These are phyloP conservation scores for Oscheius sp. DNA, from an alignment of 2,888 invertebrate genomes.

Conservation along the genomic window DNA sequence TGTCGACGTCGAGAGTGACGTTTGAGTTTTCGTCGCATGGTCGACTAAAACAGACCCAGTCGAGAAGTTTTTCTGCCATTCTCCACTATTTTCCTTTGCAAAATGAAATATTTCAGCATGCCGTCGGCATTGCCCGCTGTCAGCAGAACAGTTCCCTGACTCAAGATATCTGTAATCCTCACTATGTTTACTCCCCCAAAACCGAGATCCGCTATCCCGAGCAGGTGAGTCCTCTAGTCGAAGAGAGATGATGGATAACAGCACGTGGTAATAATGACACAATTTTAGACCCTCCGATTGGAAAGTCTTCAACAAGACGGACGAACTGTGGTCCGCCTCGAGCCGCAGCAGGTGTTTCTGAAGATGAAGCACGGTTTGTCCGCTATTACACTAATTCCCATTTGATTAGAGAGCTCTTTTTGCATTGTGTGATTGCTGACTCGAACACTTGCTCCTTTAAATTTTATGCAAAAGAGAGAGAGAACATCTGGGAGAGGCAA, in stretches of 20 bases:
- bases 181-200: conserved; percentile 65
- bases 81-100: background rate
- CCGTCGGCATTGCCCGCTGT: conserved; percentile 54
- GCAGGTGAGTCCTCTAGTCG: conserved; percentile 48
- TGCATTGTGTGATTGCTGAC: background rate
- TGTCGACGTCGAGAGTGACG: too few species aligned
- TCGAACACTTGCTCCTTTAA: background rate
- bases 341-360: conserved; percentile 67
- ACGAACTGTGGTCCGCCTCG: conserved; percentile 60
- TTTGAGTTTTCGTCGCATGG: too few species aligned
- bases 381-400: background rate
- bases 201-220: conserved; percentile 59
- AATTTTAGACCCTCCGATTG: conserved; percentile 62
- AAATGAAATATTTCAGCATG: conserved; percentile 46
- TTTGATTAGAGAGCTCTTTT: conserved; percentile 12
- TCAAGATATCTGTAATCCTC: conserved; percentile 53
- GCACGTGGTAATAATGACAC: background rate
- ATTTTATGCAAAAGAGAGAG: background rate
- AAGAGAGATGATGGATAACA: background rate
- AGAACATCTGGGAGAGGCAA: conserved; percentile 5
- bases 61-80: too few species aligned
- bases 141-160: conserved; percentile 56
- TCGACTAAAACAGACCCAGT: too few species aligned
- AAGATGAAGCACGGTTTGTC: conserved; percentile 68
- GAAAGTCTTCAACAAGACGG: conserved; percentile 60